A percentile compares a stretch with the other conserved stretches of the same genome.
Evolutionary conservation across 2,113 vertebrate genomes (phyloP).

Genomic region (Rattus norvegicus): DNA sequence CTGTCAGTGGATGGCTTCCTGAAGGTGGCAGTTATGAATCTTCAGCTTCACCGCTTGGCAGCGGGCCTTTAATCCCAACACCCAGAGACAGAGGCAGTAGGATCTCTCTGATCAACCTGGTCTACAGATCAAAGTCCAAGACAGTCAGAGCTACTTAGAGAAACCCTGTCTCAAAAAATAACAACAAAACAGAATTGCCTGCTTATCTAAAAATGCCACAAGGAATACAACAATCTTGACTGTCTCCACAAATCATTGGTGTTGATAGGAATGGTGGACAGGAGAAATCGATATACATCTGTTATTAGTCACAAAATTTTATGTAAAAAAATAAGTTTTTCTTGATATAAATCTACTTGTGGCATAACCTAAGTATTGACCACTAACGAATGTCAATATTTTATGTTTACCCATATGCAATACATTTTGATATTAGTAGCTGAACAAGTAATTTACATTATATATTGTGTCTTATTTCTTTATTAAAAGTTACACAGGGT

Average conservation of each 20-base stretch:
- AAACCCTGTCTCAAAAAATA: background rate
- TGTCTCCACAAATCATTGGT: background rate
- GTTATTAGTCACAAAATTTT: background rate
- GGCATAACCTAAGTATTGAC: conserved; percentile 32
- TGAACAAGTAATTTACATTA: conserved; percentile 40
- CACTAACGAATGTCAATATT: conserved; percentile 61
- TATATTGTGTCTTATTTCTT: background rate
- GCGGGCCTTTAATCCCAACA: background rate
- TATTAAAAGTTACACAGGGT: background rate
- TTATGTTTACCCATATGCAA: background rate
- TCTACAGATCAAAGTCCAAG: background rate
- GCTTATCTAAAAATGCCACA: background rate
- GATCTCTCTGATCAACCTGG: background rate
- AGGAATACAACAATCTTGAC: background rate
- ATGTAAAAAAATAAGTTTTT: background rate
- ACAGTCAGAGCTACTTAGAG: background rate
- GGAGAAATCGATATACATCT: background rate
- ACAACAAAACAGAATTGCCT: background rate
- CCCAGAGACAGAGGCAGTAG: background rate
- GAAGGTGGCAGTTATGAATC: background rate
- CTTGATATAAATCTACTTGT: conserved; percentile 48
- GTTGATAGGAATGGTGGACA: background rate
- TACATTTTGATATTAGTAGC: conserved; percentile 49
- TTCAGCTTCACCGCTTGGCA: background rate
- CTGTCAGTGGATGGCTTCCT: background rate